phyloP scores from a whole-genome alignment of 2,888 invertebrate species.

The Balanococcus diminutus region DNA sequence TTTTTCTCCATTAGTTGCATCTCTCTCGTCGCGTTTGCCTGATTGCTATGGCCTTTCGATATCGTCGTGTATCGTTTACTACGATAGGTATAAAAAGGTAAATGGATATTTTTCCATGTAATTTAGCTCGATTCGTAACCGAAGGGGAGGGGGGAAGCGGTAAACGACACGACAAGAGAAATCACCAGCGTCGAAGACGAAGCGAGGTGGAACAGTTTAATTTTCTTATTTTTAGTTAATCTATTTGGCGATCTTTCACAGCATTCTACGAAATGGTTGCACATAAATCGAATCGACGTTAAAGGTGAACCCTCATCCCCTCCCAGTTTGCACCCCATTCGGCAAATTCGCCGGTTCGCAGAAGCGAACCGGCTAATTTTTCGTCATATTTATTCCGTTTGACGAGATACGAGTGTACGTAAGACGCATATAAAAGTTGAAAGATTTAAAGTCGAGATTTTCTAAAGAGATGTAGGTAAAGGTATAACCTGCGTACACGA shows the following conservation, averaged over 20 bases:
- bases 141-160: background rate
- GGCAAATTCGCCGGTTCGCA: background rate
- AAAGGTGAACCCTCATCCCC: background rate
- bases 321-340: no score
- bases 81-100: background rate
- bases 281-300: background rate
- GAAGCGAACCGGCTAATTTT: background rate
- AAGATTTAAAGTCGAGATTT: background rate
- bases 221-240: slow-evolving; percentile 19
- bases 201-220: background rate
- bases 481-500: no score
- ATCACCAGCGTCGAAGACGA: background rate
- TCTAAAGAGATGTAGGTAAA: no score
- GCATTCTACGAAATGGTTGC: background rate
- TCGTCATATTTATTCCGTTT: background rate
- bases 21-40: background rate
- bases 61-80: background rate
- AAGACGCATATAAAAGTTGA: background rate
- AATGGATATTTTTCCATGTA: slow-evolving; percentile 11
- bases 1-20: background rate
- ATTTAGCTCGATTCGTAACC: slow-evolving; percentile 2
- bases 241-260: slow-evolving; percentile 28
- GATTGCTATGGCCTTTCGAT: background rate
- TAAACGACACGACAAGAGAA: background rate
- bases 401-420: background rate